phyloP scores from a whole-genome alignment of 2,888 invertebrate species.

The Orthosia cruda region DNA sequence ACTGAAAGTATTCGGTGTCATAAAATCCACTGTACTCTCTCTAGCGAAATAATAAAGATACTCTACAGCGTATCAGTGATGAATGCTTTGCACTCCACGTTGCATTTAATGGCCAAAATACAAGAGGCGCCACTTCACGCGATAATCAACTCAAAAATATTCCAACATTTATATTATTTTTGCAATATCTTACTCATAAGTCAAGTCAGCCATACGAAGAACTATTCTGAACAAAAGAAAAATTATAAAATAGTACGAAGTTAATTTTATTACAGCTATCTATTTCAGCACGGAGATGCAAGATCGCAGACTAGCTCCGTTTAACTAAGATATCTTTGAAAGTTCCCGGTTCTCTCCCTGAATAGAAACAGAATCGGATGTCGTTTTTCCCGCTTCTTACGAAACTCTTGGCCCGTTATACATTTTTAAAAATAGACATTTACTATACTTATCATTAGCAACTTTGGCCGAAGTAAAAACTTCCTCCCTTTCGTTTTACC shows the following conservation, averaged over 20 bases:
- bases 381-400: constrained; percentile 39
- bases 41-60: constrained; percentile 54
- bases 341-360: constrained; percentile 36
- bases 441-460: constrained; percentile 70
- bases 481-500: constrained; percentile 71
- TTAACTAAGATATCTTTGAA: constrained; percentile 59
- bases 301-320: constrained; percentile 47
- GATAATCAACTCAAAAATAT: constrained; percentile 35
- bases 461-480: constrained; percentile 66
- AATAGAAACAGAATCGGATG: constrained; percentile 58
- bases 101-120: constrained; percentile 50
- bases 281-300: constrained; percentile 47
- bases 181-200: constrained; percentile 15
- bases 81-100: constrained; percentile 44
- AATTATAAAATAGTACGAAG: constrained; percentile 34
- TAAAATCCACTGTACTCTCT: constrained; percentile 34
- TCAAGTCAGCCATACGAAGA: constrained; percentile 5
- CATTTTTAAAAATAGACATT: constrained; percentile 63
- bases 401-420: constrained; percentile 46
- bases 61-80: constrained; percentile 51
- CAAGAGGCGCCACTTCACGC: neutral
- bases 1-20: constrained; percentile 14
- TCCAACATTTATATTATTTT: neutral
- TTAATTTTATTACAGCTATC: constrained; percentile 61
- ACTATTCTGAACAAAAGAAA: constrained; percentile 34